Conservation (phyloP, 2,797 vertebrate species). For the Premnoplex brunnescens region DNA sequence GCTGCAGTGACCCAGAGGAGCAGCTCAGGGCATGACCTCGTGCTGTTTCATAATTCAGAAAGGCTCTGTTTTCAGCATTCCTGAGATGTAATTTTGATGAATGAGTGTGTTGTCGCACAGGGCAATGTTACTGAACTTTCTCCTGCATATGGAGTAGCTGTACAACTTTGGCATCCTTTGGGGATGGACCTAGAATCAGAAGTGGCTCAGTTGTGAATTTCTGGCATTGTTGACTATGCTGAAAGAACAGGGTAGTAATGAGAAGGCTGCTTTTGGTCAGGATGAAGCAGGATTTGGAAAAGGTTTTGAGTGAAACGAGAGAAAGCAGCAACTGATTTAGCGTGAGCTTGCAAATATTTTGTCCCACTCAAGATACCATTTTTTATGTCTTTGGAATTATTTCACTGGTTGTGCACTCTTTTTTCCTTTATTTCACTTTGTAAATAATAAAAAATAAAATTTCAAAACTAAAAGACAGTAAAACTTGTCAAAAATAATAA, state of each 20-base stretch:
- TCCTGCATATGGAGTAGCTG: not conserved
- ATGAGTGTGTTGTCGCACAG: not conserved
- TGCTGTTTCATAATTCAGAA: conserved; percentile 15
- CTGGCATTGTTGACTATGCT: not conserved
- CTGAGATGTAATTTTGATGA: conserved; percentile 5
- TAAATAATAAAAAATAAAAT: not conserved
- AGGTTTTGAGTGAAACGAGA: not conserved
- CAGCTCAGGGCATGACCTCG: not conserved
- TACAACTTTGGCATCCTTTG: not conserved
- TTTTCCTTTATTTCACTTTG: not conserved
- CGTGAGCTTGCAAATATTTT: not conserved
- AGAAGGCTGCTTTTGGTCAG: not conserved
- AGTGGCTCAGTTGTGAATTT: not conserved
- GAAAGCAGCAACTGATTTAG: not conserved
- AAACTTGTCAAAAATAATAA: rapidly evolving
- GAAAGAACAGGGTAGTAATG: not conserved
- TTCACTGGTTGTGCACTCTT: not conserved
- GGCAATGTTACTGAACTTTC: not conserved
- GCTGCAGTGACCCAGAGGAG: not conserved
- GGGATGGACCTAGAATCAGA: not conserved
- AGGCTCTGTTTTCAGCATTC: not conserved
- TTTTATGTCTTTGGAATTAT: not conserved
- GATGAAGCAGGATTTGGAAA: not conserved
- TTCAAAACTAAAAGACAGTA: not conserved
- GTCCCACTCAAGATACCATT: not conserved